Evolutionary conservation across 2,113 vertebrate genomes (phyloP).

Genomic region (Psammodynastes pulverulentus): DNA sequence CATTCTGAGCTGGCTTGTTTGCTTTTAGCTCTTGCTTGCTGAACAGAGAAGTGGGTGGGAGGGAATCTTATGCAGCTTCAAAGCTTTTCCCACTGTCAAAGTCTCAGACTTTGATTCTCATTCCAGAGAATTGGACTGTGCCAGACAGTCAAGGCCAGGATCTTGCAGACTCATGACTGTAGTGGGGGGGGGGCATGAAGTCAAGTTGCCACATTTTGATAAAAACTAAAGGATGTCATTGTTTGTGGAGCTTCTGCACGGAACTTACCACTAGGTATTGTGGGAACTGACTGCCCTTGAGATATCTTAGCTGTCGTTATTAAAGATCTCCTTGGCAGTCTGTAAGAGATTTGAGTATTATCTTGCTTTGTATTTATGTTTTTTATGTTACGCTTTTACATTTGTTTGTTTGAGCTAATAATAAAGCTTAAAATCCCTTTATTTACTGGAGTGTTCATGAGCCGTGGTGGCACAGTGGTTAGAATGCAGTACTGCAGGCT

Average conservation of each 20-base stretch:
- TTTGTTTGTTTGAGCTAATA: neutral
- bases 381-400: neutral
- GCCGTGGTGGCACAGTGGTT: no score
- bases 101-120: no score
- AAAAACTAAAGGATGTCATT: neutral
- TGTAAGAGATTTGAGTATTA: neutral
- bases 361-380: neutral
- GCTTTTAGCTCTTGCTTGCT: no score
- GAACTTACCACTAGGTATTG: neutral
- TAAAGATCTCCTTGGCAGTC: neutral
- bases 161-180: no score
- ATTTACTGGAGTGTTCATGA: neutral
- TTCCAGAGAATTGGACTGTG: no score
- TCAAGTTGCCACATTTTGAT: neutral
- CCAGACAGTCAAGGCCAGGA: no score
- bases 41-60: no score
- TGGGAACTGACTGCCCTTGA: neutral
- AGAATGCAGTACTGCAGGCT: no score
- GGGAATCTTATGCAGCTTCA: no score
- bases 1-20: no score
- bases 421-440: neutral
- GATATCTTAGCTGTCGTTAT: neutral
- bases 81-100: no score
- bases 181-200: neutral
- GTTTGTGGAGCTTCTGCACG: neutral